These are phyloP conservation scores for Zosterops pallidus DNA, from an alignment of 2,113 vertebrate genomes.

Conservation along the genomic window DNA sequence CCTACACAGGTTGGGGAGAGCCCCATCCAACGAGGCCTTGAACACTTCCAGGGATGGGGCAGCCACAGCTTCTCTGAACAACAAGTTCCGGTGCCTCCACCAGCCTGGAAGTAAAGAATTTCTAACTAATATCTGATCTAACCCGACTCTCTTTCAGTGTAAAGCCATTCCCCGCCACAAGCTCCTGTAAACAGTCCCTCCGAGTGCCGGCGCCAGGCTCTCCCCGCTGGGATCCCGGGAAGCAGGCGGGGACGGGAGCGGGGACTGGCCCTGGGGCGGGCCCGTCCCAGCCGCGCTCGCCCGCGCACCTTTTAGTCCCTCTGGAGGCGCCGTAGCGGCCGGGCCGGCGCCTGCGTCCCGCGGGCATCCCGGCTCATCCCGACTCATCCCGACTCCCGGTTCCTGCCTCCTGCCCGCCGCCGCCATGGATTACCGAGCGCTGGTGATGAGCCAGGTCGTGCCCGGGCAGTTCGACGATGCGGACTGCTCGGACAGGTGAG, in stretches of 20 bases:
- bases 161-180: background rate
- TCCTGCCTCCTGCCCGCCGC: background rate
- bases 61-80: background rate
- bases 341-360: background rate
- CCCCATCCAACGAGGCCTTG: background rate
- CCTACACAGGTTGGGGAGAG: fast-evolving
- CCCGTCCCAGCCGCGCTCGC: background rate
- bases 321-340: background rate
- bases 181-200: fast-evolving
- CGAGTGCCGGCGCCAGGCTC: background rate
- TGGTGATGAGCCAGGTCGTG: constrained; percentile 59
- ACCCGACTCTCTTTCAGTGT: background rate
- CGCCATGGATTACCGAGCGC: constrained; percentile 67
- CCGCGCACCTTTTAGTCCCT: fast-evolving
- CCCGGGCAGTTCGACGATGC: constrained; percentile 81
- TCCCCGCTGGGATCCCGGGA: background rate
- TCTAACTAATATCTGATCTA: too few relatives aligned
- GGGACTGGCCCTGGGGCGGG: fast-evolving
- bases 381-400: background rate
- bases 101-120: too few relatives aligned
- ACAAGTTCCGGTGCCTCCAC: fast-evolving
- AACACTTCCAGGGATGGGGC: background rate
- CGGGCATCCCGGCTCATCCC: background rate
- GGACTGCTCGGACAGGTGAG: constrained; percentile 70
- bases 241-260: background rate